phyloP scores from a whole-genome alignment of 1,140 invertebrate species.

The Drosophila persimilis region DNA sequence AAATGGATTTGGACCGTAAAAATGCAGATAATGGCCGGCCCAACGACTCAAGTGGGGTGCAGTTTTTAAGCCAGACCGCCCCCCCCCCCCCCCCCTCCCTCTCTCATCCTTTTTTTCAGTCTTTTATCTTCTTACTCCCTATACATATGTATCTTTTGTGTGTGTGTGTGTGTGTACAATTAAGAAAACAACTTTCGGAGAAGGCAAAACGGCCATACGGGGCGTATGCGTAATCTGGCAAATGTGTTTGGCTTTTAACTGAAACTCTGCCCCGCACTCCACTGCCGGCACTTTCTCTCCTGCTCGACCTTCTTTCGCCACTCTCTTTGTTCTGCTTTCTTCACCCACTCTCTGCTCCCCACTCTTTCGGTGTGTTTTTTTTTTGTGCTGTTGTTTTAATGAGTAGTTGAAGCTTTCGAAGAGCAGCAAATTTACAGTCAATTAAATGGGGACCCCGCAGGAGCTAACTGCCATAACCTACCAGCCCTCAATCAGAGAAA shows the following conservation, averaged over 20 bases:
- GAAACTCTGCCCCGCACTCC: background rate
- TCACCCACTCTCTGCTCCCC: no score
- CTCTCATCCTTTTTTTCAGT: background rate
- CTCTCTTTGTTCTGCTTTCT: background rate
- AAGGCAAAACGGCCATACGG: conserved; percentile 27
- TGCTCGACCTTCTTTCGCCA: background rate
- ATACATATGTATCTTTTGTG: no score
- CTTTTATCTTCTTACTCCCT: conserved; percentile 3
- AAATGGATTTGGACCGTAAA: conserved; percentile 80
- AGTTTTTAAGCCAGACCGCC: conserved; percentile 30
- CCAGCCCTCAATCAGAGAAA: background rate
- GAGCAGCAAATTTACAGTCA: conserved; percentile 76
- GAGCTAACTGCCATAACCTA: background rate
- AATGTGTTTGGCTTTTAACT: conserved; percentile 6
- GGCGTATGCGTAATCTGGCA: conserved; percentile 67
- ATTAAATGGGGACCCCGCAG: conserved; percentile 56
- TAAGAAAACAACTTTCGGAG: conserved; percentile 35
- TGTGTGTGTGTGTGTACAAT: conserved; percentile 14
- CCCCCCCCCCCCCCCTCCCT: background rate
- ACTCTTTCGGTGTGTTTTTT: conserved; percentile 12
- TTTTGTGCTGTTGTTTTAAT: conserved; percentile 48
- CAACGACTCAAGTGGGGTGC: conserved; percentile 31
- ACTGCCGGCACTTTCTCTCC: background rate
- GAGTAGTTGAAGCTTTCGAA: conserved; percentile 70
- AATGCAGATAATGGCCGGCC: conserved; percentile 66